These are phyloP conservation scores for Eurytoma adleriae DNA, from an alignment of 2,888 invertebrate genomes.

Conservation along the genomic window DNA sequence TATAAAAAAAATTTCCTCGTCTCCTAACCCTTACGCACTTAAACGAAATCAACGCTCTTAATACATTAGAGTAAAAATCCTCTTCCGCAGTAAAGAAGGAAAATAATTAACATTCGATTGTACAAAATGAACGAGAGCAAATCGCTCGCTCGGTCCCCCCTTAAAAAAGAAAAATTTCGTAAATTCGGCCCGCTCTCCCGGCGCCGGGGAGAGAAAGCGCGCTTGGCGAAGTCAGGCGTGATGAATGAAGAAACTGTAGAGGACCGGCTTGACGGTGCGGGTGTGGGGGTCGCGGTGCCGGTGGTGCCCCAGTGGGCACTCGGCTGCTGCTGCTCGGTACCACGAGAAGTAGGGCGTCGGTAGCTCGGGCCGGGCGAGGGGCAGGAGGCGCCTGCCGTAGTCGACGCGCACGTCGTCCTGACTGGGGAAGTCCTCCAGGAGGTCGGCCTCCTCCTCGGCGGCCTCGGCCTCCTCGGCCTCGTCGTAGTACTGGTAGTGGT, in stretches of 20 bases:
- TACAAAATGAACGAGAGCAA: too few relatives aligned
- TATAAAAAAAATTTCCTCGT: too few relatives aligned
- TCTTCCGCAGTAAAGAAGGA: too few relatives aligned
- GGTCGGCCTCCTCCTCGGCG: background rate
- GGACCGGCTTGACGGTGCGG: conserved; percentile 23
- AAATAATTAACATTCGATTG: too few relatives aligned
- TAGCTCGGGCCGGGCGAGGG: background rate
- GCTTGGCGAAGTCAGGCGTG: conserved; percentile 49
- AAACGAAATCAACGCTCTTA: too few relatives aligned
- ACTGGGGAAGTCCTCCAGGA: conserved; percentile 6
- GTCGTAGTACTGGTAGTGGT: conserved; percentile 4
- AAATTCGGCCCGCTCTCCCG: too few relatives aligned
- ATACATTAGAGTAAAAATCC: too few relatives aligned
- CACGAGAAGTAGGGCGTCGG: conserved; percentile 57
- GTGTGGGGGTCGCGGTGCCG: conserved; percentile 12
- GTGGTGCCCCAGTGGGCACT: conserved; percentile 21
- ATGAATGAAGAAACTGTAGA: conserved; percentile 59
- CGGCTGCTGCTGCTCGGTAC: conserved; percentile 42
- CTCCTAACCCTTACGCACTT: too few relatives aligned
- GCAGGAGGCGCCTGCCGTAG: conserved; percentile 11
- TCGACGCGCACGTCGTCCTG: conserved; percentile 23
- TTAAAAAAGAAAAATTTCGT: too few relatives aligned
- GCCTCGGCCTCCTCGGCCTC: conserved; percentile 5
- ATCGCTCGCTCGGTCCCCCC: too few relatives aligned
- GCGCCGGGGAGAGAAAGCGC: too few relatives aligned